These are phyloP conservation scores for Phyto melanocephala DNA, from an alignment of 2,888 invertebrate genomes.

Conservation along the genomic window DNA sequence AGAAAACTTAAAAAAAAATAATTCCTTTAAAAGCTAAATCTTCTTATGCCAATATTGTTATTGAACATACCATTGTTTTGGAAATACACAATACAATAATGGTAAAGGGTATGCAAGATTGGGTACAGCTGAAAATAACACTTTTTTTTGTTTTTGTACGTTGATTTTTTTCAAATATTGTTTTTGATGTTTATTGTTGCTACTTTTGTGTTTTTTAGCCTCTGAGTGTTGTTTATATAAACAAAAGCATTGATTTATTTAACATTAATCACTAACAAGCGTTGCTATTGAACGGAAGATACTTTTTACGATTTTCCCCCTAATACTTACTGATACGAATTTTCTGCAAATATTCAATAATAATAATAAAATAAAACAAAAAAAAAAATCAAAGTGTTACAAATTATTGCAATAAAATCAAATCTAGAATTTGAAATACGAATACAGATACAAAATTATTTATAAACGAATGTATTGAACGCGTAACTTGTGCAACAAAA, in stretches of 20 bases:
- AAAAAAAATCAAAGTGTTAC: constrained; percentile 12
- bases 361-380: neutral
- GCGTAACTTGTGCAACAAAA: neutral
- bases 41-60: no score
- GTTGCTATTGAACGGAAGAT: constrained; percentile 43
- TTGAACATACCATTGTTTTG: no score
- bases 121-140: no score
- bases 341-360: neutral
- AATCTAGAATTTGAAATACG: neutral
- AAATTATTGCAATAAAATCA: constrained; percentile 2
- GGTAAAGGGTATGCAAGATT: no score
- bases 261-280: constrained; percentile 56
- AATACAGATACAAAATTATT: neutral
- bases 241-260: constrained; percentile 59
- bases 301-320: neutral
- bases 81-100: no score
- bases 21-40: no score
- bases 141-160: neutral
- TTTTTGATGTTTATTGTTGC: constrained; percentile 45
- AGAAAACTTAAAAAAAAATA: no score
- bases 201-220: constrained; percentile 1
- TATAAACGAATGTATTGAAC: neutral
- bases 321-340: neutral
- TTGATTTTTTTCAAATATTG: constrained; percentile 21
- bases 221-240: constrained; percentile 56